These are phyloP conservation scores for Lycaena phlaeas DNA, from an alignment of 2,888 invertebrate species.

Conservation along the genomic window DNA sequence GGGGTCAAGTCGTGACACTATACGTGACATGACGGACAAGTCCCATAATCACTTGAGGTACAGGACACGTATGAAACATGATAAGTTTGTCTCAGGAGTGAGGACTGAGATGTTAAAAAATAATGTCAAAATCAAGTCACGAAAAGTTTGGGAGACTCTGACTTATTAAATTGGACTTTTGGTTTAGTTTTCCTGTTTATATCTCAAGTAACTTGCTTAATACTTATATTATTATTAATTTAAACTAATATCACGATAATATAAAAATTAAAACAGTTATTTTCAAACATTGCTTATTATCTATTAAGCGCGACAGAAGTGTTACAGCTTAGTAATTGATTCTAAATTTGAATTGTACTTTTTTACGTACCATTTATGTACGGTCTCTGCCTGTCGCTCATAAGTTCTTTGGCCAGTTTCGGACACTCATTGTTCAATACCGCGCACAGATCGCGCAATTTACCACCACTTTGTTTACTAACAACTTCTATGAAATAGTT, in stretches of 20 bases:
- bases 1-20: conserved; percentile 1
- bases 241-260: too few species aligned
- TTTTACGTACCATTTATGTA: conserved; percentile 56
- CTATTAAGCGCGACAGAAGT: too few species aligned
- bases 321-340: too few species aligned
- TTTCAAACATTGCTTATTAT: too few species aligned
- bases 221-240: too few species aligned
- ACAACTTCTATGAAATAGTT: conserved; percentile 75
- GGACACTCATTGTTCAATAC: conserved; percentile 76
- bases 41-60: background rate
- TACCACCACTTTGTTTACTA: conserved; percentile 74
- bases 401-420: conserved; percentile 74
- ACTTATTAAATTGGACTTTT: too few species aligned
- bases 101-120: background rate
- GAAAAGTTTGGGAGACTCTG: background rate
- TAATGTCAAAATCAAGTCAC: background rate
- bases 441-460: conserved; percentile 75
- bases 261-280: too few species aligned
- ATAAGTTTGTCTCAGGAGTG: background rate
- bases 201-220: too few species aligned
- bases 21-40: background rate
- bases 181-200: too few species aligned
- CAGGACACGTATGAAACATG: background rate
- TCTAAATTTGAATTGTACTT: too few species aligned
- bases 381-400: conserved; percentile 71